Conservation (phyloP, 1,140 invertebrate genomes). For the Macrocentrus cingulum region DNA sequence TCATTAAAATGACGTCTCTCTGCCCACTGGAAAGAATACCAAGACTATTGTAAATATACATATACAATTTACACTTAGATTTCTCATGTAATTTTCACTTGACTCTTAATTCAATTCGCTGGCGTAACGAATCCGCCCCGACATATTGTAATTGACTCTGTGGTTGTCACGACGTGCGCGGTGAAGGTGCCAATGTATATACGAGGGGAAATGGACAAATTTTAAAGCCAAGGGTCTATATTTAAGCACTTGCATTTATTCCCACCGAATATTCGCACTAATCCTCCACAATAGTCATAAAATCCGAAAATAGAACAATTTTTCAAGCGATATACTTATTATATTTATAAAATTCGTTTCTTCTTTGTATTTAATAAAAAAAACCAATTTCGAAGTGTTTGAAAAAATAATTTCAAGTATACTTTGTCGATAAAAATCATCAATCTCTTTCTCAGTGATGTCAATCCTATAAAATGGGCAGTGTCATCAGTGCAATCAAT, state of each 20-base stretch:
- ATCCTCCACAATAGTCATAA: not conserved
- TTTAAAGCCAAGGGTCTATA: not conserved
- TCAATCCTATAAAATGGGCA: not conserved
- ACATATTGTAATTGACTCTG: not conserved
- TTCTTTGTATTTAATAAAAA: no score
- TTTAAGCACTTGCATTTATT: not conserved
- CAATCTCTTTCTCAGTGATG: not conserved
- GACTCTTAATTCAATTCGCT: conserved; percentile 1
- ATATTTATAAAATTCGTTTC: no score
- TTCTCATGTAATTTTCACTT: not conserved
- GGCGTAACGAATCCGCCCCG: not conserved
- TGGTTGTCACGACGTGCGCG: not conserved
- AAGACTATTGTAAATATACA: conserved; percentile 30
- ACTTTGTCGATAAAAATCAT: not conserved
- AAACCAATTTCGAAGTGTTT: no score
- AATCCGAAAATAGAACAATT: not conserved
- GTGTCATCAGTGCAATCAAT: not conserved
- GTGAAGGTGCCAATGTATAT: not conserved
- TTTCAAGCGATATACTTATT: not conserved
- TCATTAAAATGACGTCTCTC: conserved; percentile 46
- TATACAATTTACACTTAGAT: conserved; percentile 13
- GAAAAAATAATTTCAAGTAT: no score
- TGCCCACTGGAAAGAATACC: conserved; percentile 37
- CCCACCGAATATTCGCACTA: not conserved
- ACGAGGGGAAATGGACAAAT: not conserved